Conservation (phyloP, 2,888 invertebrate genomes). For the Argyra leucocephala region DNA sequence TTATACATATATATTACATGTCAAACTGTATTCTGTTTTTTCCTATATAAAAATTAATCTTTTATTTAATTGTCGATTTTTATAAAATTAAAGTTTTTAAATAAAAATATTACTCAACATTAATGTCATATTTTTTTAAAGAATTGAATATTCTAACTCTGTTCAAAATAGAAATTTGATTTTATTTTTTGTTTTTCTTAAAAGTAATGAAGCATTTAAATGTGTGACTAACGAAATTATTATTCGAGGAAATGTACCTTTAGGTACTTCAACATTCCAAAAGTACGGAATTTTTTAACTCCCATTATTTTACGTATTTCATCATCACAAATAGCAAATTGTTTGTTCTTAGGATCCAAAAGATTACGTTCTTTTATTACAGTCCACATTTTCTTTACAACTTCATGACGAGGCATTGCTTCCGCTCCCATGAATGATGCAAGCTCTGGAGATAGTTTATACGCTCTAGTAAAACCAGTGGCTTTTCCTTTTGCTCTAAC, state of each 20-base stretch:
- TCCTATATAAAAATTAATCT: background rate
- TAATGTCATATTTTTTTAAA: background rate
- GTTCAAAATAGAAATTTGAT: background rate
- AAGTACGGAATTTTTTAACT: slow-evolving; percentile 83
- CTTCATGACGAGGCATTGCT: slow-evolving; percentile 76
- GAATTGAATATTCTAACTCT: background rate
- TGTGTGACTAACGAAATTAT: background rate
- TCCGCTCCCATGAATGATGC: slow-evolving; percentile 71
- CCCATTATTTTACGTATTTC: slow-evolving; percentile 82
- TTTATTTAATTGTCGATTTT: background rate
- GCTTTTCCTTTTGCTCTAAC: slow-evolving; percentile 42
- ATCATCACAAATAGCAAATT: slow-evolving; percentile 89
- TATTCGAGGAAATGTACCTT: slow-evolving; percentile 64
- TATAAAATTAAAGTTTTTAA: background rate
- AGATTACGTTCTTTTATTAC: slow-evolving; percentile 82
- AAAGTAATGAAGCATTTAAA: background rate
- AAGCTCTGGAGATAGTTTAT: slow-evolving; percentile 74
- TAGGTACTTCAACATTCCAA: slow-evolving; percentile 95
- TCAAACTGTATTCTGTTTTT: background rate
- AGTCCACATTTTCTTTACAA: slow-evolving; percentile 83
- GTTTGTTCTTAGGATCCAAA: slow-evolving; percentile 89
- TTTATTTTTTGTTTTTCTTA: background rate
- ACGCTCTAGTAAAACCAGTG: slow-evolving; percentile 74
- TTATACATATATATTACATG: background rate
- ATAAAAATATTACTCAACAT: background rate